Conservation (phyloP, 2,113 vertebrate species). For the Dromaius novaehollandiae region DNA sequence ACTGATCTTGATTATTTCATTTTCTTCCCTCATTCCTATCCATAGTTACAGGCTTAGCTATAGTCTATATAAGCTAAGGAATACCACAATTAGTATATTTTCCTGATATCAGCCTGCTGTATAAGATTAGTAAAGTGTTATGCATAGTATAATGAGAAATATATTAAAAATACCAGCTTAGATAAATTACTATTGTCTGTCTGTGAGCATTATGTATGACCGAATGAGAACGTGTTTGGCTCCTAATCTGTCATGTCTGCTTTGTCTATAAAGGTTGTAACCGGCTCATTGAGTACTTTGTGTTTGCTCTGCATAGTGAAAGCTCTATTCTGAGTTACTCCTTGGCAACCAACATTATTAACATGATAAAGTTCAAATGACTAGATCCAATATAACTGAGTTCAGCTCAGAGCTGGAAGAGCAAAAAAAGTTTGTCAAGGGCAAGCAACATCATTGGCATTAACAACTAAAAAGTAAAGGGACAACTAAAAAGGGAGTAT, state of each 20-base stretch:
- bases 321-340: not conserved
- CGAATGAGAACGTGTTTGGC: not conserved
- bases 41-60: not conserved
- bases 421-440: not conserved
- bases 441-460: not conserved
- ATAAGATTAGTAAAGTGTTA: not conserved
- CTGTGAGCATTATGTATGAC: not conserved
- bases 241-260: not conserved
- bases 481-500: not conserved
- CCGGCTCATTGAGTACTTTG: not conserved
- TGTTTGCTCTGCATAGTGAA: not conserved
- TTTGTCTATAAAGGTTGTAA: not conserved
- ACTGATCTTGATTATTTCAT: not conserved
- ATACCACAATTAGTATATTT: not conserved
- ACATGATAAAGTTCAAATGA: not conserved
- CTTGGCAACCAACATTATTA: not conserved
- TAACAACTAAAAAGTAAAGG: too few relatives aligned
- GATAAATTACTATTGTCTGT: not conserved
- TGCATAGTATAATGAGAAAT: not conserved
- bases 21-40: not conserved
- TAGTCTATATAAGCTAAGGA: not conserved
- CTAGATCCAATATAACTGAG: not conserved
- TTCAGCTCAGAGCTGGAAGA: not conserved
- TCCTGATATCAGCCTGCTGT: not conserved
- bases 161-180: not conserved